phyloP scores from a whole-genome alignment of 2,797 vertebrate genomes.

The Acrocephalus scirpaceus region DNA sequence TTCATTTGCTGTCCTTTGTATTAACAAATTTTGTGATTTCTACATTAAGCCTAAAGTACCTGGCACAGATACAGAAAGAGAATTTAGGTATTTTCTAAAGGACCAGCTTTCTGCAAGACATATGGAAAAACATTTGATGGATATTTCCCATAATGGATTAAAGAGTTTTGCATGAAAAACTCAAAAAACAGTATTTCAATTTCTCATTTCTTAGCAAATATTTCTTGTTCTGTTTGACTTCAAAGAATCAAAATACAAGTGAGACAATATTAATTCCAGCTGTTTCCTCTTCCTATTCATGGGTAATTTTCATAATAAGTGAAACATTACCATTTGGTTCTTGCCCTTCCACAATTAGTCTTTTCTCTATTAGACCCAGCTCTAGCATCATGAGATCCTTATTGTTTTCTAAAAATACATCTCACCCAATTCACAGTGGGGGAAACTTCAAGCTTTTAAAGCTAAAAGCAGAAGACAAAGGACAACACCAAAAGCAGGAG shows the following conservation, averaged over 20 bases:
- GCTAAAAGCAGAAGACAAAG: background rate
- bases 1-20: background rate
- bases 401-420: conserved; percentile 34
- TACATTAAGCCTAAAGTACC: background rate
- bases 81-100: background rate
- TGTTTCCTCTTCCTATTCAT: background rate
- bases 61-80: background rate
- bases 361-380: background rate
- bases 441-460: background rate
- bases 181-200: background rate
- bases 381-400: background rate
- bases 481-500: background rate
- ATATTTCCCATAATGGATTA: background rate
- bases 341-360: background rate
- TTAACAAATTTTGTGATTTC: background rate
- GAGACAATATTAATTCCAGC: background rate
- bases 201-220: background rate
- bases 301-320: background rate
- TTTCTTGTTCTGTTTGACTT: background rate
- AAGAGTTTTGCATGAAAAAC: background rate
- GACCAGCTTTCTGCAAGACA: background rate
- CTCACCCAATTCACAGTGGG: background rate
- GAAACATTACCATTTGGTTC: background rate
- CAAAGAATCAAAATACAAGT: background rate
- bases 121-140: background rate